Base-by-base conservation (phyloP, 2,888 invertebrate species). In the Micoletzkya japonica region DNA sequence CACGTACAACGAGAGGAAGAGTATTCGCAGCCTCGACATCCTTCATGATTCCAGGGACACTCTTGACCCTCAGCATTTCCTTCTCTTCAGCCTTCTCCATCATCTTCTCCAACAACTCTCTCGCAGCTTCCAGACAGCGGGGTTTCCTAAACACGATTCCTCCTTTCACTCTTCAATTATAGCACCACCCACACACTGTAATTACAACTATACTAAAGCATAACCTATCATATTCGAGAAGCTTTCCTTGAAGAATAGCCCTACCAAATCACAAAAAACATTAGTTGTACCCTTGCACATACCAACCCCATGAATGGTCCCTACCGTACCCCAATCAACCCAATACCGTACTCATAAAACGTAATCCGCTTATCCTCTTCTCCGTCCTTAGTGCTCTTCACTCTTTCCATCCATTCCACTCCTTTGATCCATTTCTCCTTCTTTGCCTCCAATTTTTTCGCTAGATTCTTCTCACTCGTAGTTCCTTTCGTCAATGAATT, bases 31-130 rank as follows among this genome's bases (percentile, higher is more conserved):
- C 34, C 3, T 50, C 14, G 10, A 26, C 20, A 10, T 63, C 37
- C 44, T 26, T 63, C 26, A 26, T n/a, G 7, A 63, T 26, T n/a
- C 24, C 10, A 34, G 32, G 26, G 10, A 63, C 36, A 34, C 34
- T 34, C 36, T 63, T 63, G 26, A 63, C 52, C 34, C 32, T 63
- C 3, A 63, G 50, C 10, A 63, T 24, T 52, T 63, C 63, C 24
- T 34, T 34, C 32, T 63, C 50, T 26, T 63, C 63, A 2, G 24
- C 17, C 36, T 52, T 63, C 30, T 63, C 63, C 10, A 63, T 24
- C 24, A 63, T 7, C 20, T 44, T 20, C 20, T 10, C 10, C 44
- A 44, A 44, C 20, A n/a, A n/a, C n/a, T n/a, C n/a, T n/a, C n/a
- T n/a, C n/a, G n/a, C n/a, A n/a, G n/a, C n/a, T n/a, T n/a, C n/a